A percentile compares a stretch with the other conserved stretches of the same genome.
phyloP scores from a whole-genome alignment of 2,113 vertebrate genomes.

The Nerophis ophidion region DNA sequence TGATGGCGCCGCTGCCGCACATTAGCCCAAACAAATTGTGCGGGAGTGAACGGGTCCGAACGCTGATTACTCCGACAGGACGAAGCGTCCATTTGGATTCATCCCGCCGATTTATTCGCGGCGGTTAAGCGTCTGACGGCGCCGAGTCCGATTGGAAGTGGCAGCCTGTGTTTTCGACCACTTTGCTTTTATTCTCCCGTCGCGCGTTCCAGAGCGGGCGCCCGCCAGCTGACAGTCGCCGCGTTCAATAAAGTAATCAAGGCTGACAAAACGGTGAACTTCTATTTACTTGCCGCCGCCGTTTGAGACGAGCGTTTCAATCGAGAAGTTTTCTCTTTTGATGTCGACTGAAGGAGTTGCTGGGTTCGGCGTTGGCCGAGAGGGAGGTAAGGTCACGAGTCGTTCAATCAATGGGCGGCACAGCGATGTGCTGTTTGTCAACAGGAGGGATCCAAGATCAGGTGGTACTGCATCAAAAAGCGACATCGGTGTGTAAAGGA shows the following conservation, averaged over 20 bases:
- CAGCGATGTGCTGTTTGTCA: too few species aligned
- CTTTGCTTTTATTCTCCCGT: slow-evolving; percentile 13
- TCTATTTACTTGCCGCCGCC: slow-evolving; percentile 43
- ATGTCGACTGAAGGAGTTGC: slow-evolving; percentile 57
- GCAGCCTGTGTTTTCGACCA: slow-evolving; percentile 16
- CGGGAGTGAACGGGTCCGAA: neutral
- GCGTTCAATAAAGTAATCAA: slow-evolving; percentile 56
- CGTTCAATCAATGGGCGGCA: slow-evolving; percentile 65
- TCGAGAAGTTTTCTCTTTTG: slow-evolving; percentile 56
- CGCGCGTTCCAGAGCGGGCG: slow-evolving; percentile 8
- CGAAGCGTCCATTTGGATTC: slow-evolving; percentile 57
- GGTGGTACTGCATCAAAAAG: too few species aligned
- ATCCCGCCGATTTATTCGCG: slow-evolving; percentile 57
- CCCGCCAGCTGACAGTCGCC: slow-evolving; percentile 35
- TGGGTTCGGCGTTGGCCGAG: neutral
- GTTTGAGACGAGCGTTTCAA: slow-evolving; percentile 55
- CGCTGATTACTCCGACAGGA: slow-evolving; percentile 51
- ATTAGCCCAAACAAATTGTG: slow-evolving; percentile 39
- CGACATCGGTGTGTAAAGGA: too few species aligned
- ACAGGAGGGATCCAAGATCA: too few species aligned
- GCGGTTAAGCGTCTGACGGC: slow-evolving; percentile 40
- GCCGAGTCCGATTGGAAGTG: slow-evolving; percentile 35
- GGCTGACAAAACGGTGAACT: slow-evolving; percentile 56
- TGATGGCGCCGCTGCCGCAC: slow-evolving; percentile 41
- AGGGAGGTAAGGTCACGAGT: slow-evolving; percentile 44